Percentiles rank a stretch among this genome's conserved stretches.
Evolutionary conservation across 23 tunicate genomes (phyloP).

Genomic region (Aplidium turbinatum): DNA sequence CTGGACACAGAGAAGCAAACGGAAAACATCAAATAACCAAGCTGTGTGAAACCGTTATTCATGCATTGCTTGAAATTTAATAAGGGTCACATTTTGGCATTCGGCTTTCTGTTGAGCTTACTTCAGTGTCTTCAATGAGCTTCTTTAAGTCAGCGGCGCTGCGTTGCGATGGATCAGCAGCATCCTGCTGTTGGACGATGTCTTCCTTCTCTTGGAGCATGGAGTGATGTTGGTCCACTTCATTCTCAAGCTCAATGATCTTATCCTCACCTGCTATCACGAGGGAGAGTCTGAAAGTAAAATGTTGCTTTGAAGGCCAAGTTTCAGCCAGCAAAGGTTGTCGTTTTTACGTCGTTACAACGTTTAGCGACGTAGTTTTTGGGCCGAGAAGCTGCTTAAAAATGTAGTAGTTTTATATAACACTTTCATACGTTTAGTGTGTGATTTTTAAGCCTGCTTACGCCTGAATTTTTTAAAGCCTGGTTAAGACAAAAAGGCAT

Average conservation of each 20-base stretch:
- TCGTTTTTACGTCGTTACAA: neutral
- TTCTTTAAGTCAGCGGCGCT: conserved; percentile 36
- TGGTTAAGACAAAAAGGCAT: neutral
- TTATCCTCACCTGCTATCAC: conserved; percentile 43
- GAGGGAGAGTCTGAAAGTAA: conserved; percentile 46
- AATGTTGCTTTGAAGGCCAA: neutral
- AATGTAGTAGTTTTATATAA: too few relatives aligned
- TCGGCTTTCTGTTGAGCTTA: too few relatives aligned
- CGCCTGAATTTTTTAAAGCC: neutral
- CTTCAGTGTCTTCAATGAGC: conserved; percentile 73
- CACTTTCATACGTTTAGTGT: too few relatives aligned
- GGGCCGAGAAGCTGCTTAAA: too few relatives aligned
- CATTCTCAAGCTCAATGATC: conserved; percentile 41
- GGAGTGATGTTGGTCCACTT: conserved; percentile 35
- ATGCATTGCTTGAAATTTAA: too few relatives aligned
- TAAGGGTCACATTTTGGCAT: too few relatives aligned
- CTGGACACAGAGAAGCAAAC: too few relatives aligned
- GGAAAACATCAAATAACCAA: too few relatives aligned
- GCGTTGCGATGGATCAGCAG: conserved; percentile 18
- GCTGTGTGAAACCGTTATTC: too few relatives aligned
- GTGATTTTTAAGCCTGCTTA: neutral
- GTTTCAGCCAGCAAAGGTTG: neutral
- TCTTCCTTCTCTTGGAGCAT: conserved; percentile 52
- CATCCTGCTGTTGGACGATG: conserved; percentile 26
- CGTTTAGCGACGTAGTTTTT: too few relatives aligned